Base-by-base conservation (phyloP, 2,113 vertebrate genomes). In the Ceyx cyanopectus region DNA sequence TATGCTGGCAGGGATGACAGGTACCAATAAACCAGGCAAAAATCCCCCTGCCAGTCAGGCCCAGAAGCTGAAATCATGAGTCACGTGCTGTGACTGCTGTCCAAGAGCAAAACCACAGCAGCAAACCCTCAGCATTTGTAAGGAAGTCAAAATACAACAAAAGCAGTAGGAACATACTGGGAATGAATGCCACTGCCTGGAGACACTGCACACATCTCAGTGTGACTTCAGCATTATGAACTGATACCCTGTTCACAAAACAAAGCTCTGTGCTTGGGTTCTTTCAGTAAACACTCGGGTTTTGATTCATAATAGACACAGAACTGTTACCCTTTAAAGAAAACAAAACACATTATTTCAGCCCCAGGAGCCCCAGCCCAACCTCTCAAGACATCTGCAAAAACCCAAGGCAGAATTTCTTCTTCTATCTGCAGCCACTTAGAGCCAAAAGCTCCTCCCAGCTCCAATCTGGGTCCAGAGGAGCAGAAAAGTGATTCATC, bases 401-500 rank as follows among this genome's bases (percentile, higher is more conserved):
- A 81, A 34, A 37, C 0, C 76, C 73, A 23, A 34, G 43, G 65
- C 80, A 80, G 63, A 40, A 54, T 62, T 81, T 46, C 60, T 80
- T 8, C 23, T 68, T 41, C 53, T 10, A 1, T 68, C 65, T 22
- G 40, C 77, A 53, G 68, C 67, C 51, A 2, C 10, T 21, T 19
- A 0, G 45, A 62, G 82, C 76, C 85, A 45, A 85, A n/a, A 86
- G 74, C 84, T 87, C 53, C 85, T 91, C 85, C 70, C 4, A 23
- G 79, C 69, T 70, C 48, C 65, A 24, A 1, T 30, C 13, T 26
- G 93, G 85, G 85, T 81, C 88, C 79, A 76, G 69, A 72, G 90
- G 85, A 91, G 79, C 62, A 73, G 74, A 57, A 4, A 70, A 93
- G 50, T 92, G 92, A 95, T 91, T 95, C 88, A 92, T 90, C 82